phyloP scores from a whole-genome alignment of 2,888 invertebrate genomes.

The Toxonevra muliebris region DNA sequence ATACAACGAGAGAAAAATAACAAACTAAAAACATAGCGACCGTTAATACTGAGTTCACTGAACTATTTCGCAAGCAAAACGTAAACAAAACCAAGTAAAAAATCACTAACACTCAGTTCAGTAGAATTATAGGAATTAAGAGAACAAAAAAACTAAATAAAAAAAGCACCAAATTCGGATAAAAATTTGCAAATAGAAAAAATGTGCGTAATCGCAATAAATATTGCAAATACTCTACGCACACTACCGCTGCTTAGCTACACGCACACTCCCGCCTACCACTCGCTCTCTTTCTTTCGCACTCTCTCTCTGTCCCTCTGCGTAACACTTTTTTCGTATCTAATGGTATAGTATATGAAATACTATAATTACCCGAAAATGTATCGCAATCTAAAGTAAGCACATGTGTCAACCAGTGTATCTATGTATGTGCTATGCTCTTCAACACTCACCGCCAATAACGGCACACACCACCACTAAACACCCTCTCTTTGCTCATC shows the following conservation, averaged over 20 bases:
- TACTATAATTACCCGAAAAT: no score
- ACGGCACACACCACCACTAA: background rate
- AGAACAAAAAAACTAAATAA: background rate
- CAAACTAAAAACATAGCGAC: no score
- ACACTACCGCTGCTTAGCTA: slow-evolving; percentile 16
- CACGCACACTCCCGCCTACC: background rate
- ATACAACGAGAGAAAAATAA: no score
- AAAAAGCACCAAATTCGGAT: slow-evolving; percentile 2
- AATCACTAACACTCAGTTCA: no score
- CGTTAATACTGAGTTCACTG: slow-evolving; percentile 12
- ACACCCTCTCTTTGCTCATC: background rate
- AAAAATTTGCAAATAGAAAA: background rate
- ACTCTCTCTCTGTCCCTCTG: background rate
- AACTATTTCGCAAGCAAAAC: background rate
- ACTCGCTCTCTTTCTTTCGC: background rate
- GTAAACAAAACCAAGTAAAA: background rate
- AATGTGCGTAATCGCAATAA: background rate
- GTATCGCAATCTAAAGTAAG: no score
- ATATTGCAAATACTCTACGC: background rate
- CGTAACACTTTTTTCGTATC: no score
- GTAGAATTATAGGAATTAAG: no score
- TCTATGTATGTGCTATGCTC: background rate
- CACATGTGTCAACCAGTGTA: no score
- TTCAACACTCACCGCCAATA: background rate
- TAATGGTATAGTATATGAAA: no score